phyloP scores from a whole-genome alignment of 1,140 invertebrate genomes.

The Tetramorium alpestre region DNA sequence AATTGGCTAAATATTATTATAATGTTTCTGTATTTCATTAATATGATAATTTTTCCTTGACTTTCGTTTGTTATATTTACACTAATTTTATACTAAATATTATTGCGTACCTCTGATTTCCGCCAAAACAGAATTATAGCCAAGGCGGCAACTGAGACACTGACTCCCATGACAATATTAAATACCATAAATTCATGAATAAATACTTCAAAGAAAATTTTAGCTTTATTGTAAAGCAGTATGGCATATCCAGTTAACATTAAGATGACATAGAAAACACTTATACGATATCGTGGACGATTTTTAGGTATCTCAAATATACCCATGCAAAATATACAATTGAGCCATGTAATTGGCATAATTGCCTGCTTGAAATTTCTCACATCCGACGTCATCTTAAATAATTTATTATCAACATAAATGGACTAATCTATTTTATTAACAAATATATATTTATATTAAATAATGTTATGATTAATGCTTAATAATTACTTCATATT shows the following conservation, averaged over 20 bases:
- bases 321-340: conserved; percentile 44
- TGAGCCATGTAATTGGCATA: conserved; percentile 24
- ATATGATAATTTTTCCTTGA: not conserved
- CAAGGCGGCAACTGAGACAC: not conserved
- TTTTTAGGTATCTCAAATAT: conserved; percentile 33
- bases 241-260: not conserved
- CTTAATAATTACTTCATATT: not conserved
- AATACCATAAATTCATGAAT: not conserved
- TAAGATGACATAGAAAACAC: not conserved
- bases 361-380: not conserved
- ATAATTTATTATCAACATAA: not conserved
- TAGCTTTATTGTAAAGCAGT: not conserved
- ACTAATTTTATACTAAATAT: not conserved
- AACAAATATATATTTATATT: not conserved
- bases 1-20: not conserved
- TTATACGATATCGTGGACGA: not conserved
- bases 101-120: conserved; percentile 18
- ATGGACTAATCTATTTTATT: not conserved
- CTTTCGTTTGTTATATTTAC: not conserved
- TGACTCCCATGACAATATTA: not conserved
- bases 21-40: not conserved
- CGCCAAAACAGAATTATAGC: conserved; percentile 34
- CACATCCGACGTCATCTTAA: not conserved
- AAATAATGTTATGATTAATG: not conserved
- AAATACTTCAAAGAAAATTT: not conserved